Base-by-base conservation (phyloP, 2,113 vertebrate species). In the Lanius collurio region DNA sequence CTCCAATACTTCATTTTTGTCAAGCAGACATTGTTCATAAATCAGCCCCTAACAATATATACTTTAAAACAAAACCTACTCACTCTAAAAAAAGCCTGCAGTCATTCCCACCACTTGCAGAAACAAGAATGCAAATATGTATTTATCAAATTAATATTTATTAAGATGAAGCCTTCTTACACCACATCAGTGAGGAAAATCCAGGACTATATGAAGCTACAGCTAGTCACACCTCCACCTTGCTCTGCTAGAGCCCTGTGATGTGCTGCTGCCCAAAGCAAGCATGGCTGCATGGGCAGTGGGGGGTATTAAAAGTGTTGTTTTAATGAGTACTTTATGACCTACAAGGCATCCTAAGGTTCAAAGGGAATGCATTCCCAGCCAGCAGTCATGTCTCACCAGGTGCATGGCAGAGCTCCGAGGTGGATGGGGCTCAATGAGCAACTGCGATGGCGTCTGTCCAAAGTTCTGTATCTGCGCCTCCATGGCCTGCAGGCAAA, bases 321-420 rank as follows among this genome's bases (percentile, higher is more conserved):
- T 74, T 95, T 77, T 88, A 97, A 93, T 53, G 83, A 90, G 37
- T 62, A 64, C 80, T 94, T 94, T 87, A 92, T 91, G 89, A 89
- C 82, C 87, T 90, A 82, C 30, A 89, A 87, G 90, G 53, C 47
- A 87, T 81, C 55, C 37, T 75, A 56, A 27, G 82, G 91, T 89
- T 95, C 78, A 86, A 82, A 96, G 49, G 82, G 96, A 96, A 97
- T 41, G 78, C 95, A 94, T 95, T 98, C 96, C 97, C 97, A 79
- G 90, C 86, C 97, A 97, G 97, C 96, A 96, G 71, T 77, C 97
- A 84, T 83, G 91, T 98, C 99, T 99, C 98, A 99, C 99, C 99
- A 99, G 99, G 98, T 99, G 99, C 99, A 99, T 99, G 98, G 99
- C 99, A 87, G 99, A 99, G 98, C 99, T 99, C 97, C 99, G 98